Conservation (phyloP, 2,797 vertebrate genomes). For the Toxotes lorentzi region DNA sequence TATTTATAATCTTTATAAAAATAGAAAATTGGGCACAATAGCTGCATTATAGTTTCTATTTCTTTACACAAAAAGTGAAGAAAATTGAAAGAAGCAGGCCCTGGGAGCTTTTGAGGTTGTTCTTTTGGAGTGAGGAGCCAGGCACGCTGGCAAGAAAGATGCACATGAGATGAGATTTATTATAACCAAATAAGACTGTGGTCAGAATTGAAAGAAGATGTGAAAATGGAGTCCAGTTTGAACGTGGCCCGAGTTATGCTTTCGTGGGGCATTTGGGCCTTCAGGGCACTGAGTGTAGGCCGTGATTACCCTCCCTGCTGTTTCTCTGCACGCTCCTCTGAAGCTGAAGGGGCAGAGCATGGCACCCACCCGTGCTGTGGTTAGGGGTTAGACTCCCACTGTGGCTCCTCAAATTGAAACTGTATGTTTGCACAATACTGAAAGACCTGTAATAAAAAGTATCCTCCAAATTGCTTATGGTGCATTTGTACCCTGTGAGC, state of each 20-base stretch:
- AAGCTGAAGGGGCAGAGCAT: conserved; percentile 68
- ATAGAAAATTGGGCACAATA: conserved; percentile 5
- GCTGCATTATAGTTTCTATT: conserved; percentile 17
- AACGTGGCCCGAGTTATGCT: conserved; percentile 60
- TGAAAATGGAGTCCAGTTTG: conserved; percentile 68
- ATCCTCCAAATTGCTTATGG: conserved; percentile 63
- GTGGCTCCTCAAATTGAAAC: conserved; percentile 70
- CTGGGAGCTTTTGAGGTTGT: conserved; percentile 34
- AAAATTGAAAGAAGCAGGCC: conserved; percentile 14
- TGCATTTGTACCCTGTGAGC: conserved; percentile 67
- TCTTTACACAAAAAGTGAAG: conserved; percentile 6
- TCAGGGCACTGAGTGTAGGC: conserved; percentile 47
- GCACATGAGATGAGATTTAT: conserved; percentile 54
- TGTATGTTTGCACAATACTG: conserved; percentile 57
- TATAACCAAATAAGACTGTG: conserved; percentile 57
- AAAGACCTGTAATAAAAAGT: conserved; percentile 60
- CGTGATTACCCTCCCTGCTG: conserved; percentile 63
- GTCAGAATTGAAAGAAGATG: conserved; percentile 77
- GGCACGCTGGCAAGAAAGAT: conserved; percentile 55
- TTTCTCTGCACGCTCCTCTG: conserved; percentile 66
- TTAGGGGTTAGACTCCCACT: conserved; percentile 68
- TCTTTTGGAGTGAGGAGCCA: conserved; percentile 31
- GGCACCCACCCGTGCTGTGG: conserved; percentile 62
- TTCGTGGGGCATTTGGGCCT: conserved; percentile 62
- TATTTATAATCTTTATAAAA: background rate